Percentiles rank a stretch among this genome's conserved stretches.
Evolutionary conservation across 2,113 vertebrate genomes (phyloP).

Genomic region (Bubo blakistoni): DNA sequence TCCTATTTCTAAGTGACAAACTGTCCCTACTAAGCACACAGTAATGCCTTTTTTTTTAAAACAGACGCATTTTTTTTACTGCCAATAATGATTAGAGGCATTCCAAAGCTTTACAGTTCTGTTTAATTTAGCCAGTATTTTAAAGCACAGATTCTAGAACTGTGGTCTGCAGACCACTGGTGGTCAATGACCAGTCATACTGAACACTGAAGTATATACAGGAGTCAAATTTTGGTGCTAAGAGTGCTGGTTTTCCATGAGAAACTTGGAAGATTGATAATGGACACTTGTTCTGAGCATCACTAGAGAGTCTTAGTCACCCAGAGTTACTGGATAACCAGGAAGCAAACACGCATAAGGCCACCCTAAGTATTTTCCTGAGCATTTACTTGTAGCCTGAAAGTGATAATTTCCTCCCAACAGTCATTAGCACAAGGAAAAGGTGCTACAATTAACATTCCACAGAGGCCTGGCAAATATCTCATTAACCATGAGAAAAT

Average conservation of each 20-base stretch:
- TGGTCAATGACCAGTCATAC: background rate
- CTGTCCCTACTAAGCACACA: background rate
- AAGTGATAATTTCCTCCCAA: background rate
- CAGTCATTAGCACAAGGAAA: background rate
- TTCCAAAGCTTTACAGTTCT: background rate
- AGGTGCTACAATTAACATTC: background rate
- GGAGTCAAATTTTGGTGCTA: background rate
- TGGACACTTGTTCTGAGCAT: background rate
- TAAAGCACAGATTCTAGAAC: background rate
- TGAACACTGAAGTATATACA: background rate
- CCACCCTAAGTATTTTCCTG: background rate
- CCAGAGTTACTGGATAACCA: background rate
- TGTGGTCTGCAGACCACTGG: background rate
- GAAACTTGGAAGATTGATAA: background rate
- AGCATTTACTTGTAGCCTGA: background rate
- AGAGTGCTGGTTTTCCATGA: background rate
- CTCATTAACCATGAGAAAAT: background rate
- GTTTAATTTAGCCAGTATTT: background rate
- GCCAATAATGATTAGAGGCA: background rate
- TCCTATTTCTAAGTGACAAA: background rate
- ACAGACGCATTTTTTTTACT: fast-evolving
- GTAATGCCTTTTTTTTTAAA: background rate
- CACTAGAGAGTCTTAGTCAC: background rate
- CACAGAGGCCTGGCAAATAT: background rate
- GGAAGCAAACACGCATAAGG: background rate